Evolutionary conservation across 2,888 invertebrate genomes (phyloP), one percentile per base, ranked within the genome.

Genomic region (Catocala nupta): DNA sequence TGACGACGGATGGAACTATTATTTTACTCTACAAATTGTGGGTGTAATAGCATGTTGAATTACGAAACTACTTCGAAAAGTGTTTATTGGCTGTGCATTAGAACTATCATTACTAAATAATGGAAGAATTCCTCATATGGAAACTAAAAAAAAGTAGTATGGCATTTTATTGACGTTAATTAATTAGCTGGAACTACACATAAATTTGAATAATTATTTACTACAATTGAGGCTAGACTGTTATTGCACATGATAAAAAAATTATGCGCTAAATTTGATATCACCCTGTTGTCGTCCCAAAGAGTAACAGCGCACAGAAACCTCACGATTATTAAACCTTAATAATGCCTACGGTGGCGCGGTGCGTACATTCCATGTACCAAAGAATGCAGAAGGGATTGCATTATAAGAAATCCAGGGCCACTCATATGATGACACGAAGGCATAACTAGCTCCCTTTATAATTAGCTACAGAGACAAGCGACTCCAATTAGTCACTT

Each of bases 371-470:
- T 89, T 85, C 87, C 87, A 70, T 59, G 63, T 54, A 71, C 12
- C 73, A 78, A 84, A 76, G 81, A 82, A 87, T 76, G 86, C 77
- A 86, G 87, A 87, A 86, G 80, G 74, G 79, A 81, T 82, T 82
- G 78, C 69, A 63, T 70, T 75, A 73, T 76, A 75, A 82, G 69
- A 81, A 78, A 70, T 76, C 77, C 73, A 71, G 67, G 71, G 72
- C 60, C 71, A 58, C 53, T 59, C 65, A 59, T 57, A 72, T 68
- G 59, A 65, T 70, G 62, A 70, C 65, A 70, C 54, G 65, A 43
- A 63, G 63, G 63, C 54, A 60, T 65, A 67, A 65, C 57, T 49
- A 57, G 68, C 65, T 49, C 59, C 70, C 64, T 45, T 50, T 55
- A 63, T 64, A 73, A 71, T 70, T 75, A 77, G 58, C 53, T 55